A percentile compares a stretch with the other conserved stretches of the same genome.
phyloP scores from a whole-genome alignment of 1,140 invertebrate genomes.

The Scaptomyza graminum region DNA sequence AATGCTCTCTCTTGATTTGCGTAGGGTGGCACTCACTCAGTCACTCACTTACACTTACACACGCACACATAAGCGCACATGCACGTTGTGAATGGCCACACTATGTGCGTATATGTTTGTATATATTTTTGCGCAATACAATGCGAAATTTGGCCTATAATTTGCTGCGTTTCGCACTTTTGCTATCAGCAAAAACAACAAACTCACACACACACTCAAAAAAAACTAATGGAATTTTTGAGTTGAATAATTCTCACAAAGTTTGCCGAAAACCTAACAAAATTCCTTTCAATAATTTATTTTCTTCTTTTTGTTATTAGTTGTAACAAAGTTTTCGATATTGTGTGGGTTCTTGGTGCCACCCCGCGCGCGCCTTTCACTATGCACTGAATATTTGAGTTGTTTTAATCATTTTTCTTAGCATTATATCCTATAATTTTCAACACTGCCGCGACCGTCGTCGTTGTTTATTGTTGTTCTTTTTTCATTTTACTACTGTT shows the following conservation, averaged over 20 bases:
- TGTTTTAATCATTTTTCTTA: neutral
- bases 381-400: slow-evolving; percentile 21
- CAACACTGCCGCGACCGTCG: neutral
- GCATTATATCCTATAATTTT: neutral
- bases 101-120: slow-evolving; percentile 31
- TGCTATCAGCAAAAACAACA: slow-evolving; percentile 4
- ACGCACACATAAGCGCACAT: slow-evolving; percentile 12
- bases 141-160: slow-evolving; percentile 53
- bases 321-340: slow-evolving; percentile 4
- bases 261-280: neutral
- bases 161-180: slow-evolving; percentile 37
- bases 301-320: neutral
- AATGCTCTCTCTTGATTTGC: slow-evolving; percentile 16
- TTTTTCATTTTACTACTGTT: neutral
- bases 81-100: slow-evolving; percentile 51
- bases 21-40: slow-evolving; percentile 34
- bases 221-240: neutral
- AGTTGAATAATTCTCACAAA: neutral
- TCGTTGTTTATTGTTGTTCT: slow-evolving; percentile 12
- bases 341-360: slow-evolving; percentile 2
- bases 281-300: no score
- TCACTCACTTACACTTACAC: neutral
- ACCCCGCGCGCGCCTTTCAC: slow-evolving; percentile 36
- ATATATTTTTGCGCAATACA: slow-evolving; percentile 51
- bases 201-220: neutral